Evolutionary conservation across 2,113 vertebrate species (phyloP), one percentile per base, ranked within the genome.

Genomic region (Apteryx mantelli): DNA sequence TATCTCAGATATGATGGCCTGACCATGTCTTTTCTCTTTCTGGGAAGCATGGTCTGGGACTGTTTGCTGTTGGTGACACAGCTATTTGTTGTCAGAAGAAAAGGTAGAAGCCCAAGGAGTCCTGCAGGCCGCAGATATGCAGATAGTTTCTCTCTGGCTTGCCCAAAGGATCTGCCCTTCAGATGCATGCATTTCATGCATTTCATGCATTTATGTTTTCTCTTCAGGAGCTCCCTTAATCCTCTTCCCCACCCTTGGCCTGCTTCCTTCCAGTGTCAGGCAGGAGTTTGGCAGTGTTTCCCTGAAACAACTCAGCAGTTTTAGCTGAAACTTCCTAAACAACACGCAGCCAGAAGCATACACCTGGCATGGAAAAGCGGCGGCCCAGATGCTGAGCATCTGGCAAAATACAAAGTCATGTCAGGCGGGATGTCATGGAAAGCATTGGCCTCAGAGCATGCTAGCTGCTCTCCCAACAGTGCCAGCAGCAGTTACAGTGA

Each of bases 161-260:
- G 40, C 34, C 11, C 5, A 40, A 38, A 60, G 5, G 10, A 18
- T 17, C 74, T 88, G 26, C 5, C n/a, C 44, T 93, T 78, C 22
- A 38, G 20, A 30, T 0, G 5, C 16, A 34, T 0, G 4, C 16
- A 30, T 10, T 4, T 55, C 32, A 28, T 14, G 28, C 4, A 34
- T 7, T n/a, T 36, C n/a, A 28, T 14, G 32, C 4, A 30, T 5
- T n/a, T 42, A 24, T 19, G 34, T 26, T 52, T 84, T 28, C 21
- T 63, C 13, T 58, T 15, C 11, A 48, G 58, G 83, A 83, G 15
- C 4, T 71, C 9, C 9, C 22, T 64, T 80, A 18, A 18, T 48
- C 18, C 9, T 63, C 7, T 71, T 71, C 34, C 30, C 0, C 3
- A 28, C 2, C 16, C 3, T 40, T 32, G 28, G 9, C 6, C 8